phyloP scores from a whole-genome alignment of 2,113 vertebrate species.

The Fukomys damarensis region DNA sequence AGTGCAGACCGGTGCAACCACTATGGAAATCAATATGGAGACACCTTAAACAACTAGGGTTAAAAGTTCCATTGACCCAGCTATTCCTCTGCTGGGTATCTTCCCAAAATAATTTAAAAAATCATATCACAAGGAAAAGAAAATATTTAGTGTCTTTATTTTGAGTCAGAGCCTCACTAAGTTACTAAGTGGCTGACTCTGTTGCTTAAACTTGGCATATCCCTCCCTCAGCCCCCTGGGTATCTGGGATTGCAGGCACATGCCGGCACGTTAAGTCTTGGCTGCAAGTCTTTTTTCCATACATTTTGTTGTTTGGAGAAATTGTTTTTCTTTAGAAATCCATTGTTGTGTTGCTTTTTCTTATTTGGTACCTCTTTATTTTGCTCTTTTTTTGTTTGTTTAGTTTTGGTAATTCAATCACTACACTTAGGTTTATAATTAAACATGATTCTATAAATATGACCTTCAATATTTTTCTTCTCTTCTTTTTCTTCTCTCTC shows the following conservation, averaged over 20 bases:
- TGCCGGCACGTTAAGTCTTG: accelerated
- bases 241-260: neutral
- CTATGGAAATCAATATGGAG: too few species aligned
- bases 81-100: too few species aligned
- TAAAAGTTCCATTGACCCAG: too few species aligned
- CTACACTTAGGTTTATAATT: neutral
- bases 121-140: too few species aligned
- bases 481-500: neutral
- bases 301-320: neutral
- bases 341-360: neutral
- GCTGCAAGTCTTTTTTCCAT: neutral
- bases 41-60: too few species aligned
- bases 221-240: too few species aligned
- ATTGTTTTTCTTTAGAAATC: neutral
- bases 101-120: too few species aligned
- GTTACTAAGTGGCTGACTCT: neutral
- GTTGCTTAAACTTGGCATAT: accelerated
- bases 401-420: neutral
- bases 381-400: constrained; percentile 1
- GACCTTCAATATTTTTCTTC: neutral
- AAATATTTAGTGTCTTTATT: neutral
- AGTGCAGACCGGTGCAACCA: too few species aligned
- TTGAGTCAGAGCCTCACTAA: neutral
- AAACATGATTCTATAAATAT: neutral
- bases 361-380: neutral